phyloP scores from a whole-genome alignment of 1,140 invertebrate genomes.

The Mamestra configurata region DNA sequence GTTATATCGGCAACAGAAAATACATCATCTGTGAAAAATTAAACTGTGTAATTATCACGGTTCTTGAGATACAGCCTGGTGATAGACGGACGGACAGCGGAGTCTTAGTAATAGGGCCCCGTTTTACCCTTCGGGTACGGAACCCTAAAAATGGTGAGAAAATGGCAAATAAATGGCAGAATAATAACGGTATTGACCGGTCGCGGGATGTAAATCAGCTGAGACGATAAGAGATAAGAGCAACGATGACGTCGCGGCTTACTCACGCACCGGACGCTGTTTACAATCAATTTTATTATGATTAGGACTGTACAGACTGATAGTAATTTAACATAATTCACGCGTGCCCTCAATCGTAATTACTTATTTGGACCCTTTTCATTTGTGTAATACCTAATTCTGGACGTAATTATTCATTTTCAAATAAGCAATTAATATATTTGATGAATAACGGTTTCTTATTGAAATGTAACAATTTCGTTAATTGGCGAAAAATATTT shows the following conservation, averaged over 20 bases:
- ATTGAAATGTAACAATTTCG: background rate
- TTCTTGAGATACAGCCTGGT: too few relatives aligned
- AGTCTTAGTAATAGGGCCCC: too few relatives aligned
- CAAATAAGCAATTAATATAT: background rate
- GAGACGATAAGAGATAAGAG: slow-evolving; percentile 11
- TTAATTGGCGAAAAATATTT: background rate
- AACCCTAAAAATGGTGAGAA: too few relatives aligned
- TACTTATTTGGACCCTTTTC: background rate
- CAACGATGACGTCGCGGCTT: background rate
- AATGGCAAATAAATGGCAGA: too few relatives aligned
- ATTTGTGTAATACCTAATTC: background rate
- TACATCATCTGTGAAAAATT: too few relatives aligned
- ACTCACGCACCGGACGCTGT: slow-evolving; percentile 18
- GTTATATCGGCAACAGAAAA: too few relatives aligned
- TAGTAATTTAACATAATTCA: slow-evolving; percentile 11
- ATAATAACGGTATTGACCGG: too few relatives aligned
- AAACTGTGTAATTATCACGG: too few relatives aligned
- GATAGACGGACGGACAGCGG: too few relatives aligned
- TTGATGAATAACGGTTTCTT: too few relatives aligned
- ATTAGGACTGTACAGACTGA: slow-evolving; percentile 2
- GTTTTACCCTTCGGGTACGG: too few relatives aligned
- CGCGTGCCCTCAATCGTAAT: slow-evolving; percentile 1
- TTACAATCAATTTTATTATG: slow-evolving; percentile 31
- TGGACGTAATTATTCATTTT: background rate
- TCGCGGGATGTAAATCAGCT: slow-evolving; percentile 1